A percentile compares a stretch with the other conserved stretches of the same genome.
These are phyloP conservation scores for Asarcornis scutulata DNA, from an alignment of 2,113 vertebrate genomes.

Conservation along the genomic window DNA sequence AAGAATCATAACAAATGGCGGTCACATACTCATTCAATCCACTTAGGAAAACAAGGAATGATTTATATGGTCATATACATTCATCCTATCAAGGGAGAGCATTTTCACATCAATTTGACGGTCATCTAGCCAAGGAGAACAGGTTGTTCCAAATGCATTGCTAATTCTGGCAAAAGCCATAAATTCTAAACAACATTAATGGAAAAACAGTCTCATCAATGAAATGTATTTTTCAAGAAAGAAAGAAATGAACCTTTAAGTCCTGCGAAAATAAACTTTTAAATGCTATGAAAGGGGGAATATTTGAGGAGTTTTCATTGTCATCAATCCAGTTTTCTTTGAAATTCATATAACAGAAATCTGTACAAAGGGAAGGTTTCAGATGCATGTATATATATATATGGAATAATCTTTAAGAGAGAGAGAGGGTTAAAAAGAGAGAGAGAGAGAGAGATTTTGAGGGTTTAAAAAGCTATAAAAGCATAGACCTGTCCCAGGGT, in stretches of 20 bases:
- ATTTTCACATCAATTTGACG: background rate
- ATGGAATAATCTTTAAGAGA: background rate
- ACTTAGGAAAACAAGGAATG: background rate
- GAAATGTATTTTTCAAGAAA: background rate
- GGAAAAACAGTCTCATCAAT: background rate
- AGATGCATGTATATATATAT: background rate
- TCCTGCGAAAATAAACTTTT: background rate
- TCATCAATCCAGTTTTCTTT: background rate
- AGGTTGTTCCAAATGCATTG: background rate
- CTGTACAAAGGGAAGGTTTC: background rate
- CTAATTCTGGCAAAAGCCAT: slow-evolving; percentile 4
- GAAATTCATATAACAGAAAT: background rate
- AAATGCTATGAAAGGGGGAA: background rate
- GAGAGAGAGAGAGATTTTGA: background rate
- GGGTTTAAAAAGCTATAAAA: background rate
- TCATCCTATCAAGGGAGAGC: background rate
- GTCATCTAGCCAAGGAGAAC: slow-evolving; percentile 1
- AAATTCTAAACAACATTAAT: background rate
- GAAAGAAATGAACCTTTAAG: background rate
- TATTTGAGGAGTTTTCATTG: background rate
- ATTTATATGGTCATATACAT: background rate
- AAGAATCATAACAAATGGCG: slow-evolving; percentile 11
- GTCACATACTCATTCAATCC: background rate
- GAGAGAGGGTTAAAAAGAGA: no score
- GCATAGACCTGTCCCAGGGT: background rate